These are phyloP conservation scores for Germaria angustata DNA, from an alignment of 2,888 invertebrate genomes.

Conservation along the genomic window DNA sequence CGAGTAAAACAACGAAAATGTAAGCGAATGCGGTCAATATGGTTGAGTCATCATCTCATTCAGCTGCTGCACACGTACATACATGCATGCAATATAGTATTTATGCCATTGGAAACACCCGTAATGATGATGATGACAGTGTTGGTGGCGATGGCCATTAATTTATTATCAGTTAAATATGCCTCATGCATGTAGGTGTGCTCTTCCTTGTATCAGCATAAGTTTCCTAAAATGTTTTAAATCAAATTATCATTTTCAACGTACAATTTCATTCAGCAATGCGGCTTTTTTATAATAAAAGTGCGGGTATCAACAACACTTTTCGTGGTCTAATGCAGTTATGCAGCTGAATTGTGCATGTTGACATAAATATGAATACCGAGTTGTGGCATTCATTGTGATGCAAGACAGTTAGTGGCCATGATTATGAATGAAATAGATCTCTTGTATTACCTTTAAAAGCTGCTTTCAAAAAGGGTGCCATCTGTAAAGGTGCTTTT, in stretches of 20 bases:
- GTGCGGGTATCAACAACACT: background rate
- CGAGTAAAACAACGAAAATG: background rate
- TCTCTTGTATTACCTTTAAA: no score
- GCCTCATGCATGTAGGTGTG: background rate
- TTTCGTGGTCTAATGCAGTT: background rate
- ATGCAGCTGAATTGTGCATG: background rate
- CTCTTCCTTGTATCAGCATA: background rate
- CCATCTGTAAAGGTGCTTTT: no score
- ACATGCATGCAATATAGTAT: no score
- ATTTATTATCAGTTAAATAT: constrained; percentile 10
- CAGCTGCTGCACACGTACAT: no score
- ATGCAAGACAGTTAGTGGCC: background rate
- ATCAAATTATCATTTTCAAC: constrained; percentile 7
- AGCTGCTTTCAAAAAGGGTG: no score
- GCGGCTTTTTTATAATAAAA: background rate
- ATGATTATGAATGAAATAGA: no score
- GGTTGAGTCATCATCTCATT: constrained; percentile 9
- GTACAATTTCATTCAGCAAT: background rate
- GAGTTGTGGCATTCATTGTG: background rate
- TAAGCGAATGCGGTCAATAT: background rate
- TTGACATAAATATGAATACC: background rate
- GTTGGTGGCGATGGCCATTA: background rate
- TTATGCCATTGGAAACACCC: no score
- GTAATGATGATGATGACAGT: background rate
- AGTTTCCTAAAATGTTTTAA: constrained; percentile 3